Base-by-base conservation (phyloP, 2,797 vertebrate genomes). In the Tauraco hartlaubi region DNA sequence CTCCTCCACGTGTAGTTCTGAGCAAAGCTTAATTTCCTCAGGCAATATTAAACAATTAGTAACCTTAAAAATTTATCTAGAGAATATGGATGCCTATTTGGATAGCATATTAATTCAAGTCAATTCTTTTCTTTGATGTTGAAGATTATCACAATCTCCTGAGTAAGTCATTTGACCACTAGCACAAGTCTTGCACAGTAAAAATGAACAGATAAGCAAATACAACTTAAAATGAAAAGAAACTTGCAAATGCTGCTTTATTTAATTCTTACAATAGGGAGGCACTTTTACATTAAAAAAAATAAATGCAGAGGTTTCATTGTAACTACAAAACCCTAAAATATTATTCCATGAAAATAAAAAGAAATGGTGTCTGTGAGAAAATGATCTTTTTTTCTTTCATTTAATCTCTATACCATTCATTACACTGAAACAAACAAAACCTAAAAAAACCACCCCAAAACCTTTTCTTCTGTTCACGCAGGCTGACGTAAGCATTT, bases 191-290 rank as follows among this genome's bases (percentile, higher is more conserved):
- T 84, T 90, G 63, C 55, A 87, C 46, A 49, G 48, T 62, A 56
- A 67, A 81, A 84, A 67, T 49, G 35, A 95, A 84, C 67, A 68
- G 21, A 61, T 33, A 85, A 5, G 48, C 37, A 94, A 91, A 83
- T 68, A 41, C 76, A 69, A 41, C 46, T 63, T 90, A 28, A 80
- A 90, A 81, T 90, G 16, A 92, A 93, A 92, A 93, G 48, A 93
- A 94, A 89, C 82, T 91, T 62, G 76, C 83, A 96, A 88, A 95
- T 66, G 49, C 37, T 90, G 56, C 20, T 96, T 96, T 96, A 96
- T 92, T 94, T 82, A 68, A 49, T 90, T 48, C 93, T 96, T 92
- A 76, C 72, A 93, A 94, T 21, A 93, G 46, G 80, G 83, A 96
- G 94, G 95, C 93, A 95, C 96, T 83, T 76, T 87, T 66, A 96